Evolutionary conservation across 1,140 invertebrate species (phyloP), one percentile per base, ranked within the genome.

Genomic region (Drosophila murphyi): DNA sequence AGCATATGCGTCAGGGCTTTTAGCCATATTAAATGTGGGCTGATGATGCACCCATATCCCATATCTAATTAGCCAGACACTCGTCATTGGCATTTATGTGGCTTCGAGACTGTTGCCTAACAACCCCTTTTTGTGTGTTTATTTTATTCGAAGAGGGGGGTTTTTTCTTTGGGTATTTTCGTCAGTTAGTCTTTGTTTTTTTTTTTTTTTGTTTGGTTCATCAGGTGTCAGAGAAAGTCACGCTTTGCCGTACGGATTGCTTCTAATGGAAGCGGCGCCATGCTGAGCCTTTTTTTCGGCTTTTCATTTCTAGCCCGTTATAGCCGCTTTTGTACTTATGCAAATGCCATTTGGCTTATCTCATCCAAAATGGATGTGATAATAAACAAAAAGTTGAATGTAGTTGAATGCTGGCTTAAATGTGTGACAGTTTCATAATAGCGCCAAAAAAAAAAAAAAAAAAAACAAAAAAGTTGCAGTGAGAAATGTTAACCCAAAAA

Each of bases 351-450:
- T 82, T 65, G 80, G 64, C 74, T 72, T 76, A 85, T 78, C 76
- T 59, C 52, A 57, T n/a, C 45, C 63, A 20, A 73, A 75, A 78
- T 34, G 73, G 52, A 64, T 63, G 63, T 62, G 70, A 74, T 72
- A 80, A 85, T 85, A 85, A 83, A 83, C 77, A 83, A 82, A 63
- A 63, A 62, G 20, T 20, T 20, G 20, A 20, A 62, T 63, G 59
- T 41, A 41, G 39, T 41, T 59, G 69, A 62, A 69, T 67, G 47
- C 39, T 65, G 75, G 75, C 55, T 79, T 67, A 87, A 85, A 75
- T 87, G 82, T 78, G 82, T 85, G 82, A 85, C 82, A 85, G 82
- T 86, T 85, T 86, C 82, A 85, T 86, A 85, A 86, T 81, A 86
- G 82, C 51, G 35, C 69, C 12, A 63, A 64, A 37, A 52, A 41